Base-by-base conservation (phyloP, 2,113 vertebrate genomes). In the Edolisoma coerulescens region DNA sequence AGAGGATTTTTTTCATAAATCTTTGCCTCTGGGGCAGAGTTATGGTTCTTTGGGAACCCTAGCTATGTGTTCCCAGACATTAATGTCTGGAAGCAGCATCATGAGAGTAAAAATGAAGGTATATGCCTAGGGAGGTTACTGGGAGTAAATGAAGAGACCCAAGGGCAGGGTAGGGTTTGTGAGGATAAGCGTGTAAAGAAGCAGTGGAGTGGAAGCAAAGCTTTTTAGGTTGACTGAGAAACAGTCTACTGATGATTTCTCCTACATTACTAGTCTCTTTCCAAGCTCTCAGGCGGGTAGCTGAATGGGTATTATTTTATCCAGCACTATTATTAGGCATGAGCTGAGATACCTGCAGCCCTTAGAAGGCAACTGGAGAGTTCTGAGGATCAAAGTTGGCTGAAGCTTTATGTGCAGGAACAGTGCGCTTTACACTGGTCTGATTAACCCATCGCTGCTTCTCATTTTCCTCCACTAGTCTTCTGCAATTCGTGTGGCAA, bases 1-100 rank as follows among this genome's bases (percentile, higher is more conserved):
- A 80, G 76, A 91, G 80, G 60, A 89, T 21, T 95, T 96, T 94
- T 94, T 95, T 95, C 93, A 96, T 96, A 95, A 95, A 95, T 96
- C 93, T 90, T 82, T 91, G 60, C 84, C 95, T 95, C 95, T 60
- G 76, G 89, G 86, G 94, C 89, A 94, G 84, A 95, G 56, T 96
- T 92, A 96, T 78, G 91, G 60, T 91, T 91, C 73, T 96, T 91
- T 89, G 86, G 94, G 93, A 97, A 82, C 68, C 91, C 86, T 92
- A 71, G 80, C 84, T 95, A 49, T 87, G 94, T 86, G 83, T 96
- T 96, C 82, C 84, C 60, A 97, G 86, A n/a, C 94, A 96, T 97
- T 96, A 95, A 97, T 97, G 96, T 95, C 83, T 95, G 52, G 77
- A 94, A 97, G 91, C 60, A 94, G 86, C 56, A 75, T 65, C 96